Percentiles rank a stretch among this genome's conserved stretches.
phyloP scores from a whole-genome alignment of 1,140 invertebrate species.

The Paracyclopina nana region DNA sequence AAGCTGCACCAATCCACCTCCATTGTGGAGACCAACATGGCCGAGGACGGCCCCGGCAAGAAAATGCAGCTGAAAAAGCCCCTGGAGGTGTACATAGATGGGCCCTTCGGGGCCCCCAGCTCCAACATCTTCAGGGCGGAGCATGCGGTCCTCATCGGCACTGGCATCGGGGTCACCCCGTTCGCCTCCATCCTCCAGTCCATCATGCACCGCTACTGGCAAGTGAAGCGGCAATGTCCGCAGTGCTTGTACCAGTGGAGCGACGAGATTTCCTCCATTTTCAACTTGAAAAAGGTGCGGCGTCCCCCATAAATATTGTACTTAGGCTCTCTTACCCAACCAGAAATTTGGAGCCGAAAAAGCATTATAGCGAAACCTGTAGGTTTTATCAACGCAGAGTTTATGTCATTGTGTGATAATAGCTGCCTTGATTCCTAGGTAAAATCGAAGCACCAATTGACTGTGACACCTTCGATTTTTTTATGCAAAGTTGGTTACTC shows the following conservation, averaged over 20 bases:
- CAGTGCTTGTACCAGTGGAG: conserved; percentile 62
- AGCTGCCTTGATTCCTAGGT: too few species aligned
- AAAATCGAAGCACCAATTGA: too few species aligned
- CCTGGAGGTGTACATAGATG: conserved; percentile 25
- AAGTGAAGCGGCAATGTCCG: conserved; percentile 54
- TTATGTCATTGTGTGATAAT: too few species aligned
- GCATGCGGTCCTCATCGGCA: conserved; percentile 33
- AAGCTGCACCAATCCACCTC: neutral
- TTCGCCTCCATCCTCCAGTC: conserved; percentile 35
- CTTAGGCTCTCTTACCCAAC: too few species aligned
- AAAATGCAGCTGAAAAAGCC: conserved; percentile 5
- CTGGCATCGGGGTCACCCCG: conserved; percentile 37
- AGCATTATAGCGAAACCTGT: too few species aligned
- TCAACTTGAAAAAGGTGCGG: conserved; percentile 57
- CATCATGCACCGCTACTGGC: conserved; percentile 49
- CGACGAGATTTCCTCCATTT: conserved; percentile 49
- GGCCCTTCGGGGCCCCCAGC: conserved; percentile 33
- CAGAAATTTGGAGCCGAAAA: too few species aligned
- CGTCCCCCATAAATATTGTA: too few species aligned
- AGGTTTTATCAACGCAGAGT: too few species aligned
- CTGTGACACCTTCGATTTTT: too few species aligned
- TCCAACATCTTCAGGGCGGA: conserved; percentile 30
- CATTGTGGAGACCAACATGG: neutral
- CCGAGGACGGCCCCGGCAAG: conserved; percentile 10
- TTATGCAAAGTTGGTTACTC: too few species aligned